phyloP scores from a whole-genome alignment of 1,140 invertebrate species.

The Cydia strobilella region DNA sequence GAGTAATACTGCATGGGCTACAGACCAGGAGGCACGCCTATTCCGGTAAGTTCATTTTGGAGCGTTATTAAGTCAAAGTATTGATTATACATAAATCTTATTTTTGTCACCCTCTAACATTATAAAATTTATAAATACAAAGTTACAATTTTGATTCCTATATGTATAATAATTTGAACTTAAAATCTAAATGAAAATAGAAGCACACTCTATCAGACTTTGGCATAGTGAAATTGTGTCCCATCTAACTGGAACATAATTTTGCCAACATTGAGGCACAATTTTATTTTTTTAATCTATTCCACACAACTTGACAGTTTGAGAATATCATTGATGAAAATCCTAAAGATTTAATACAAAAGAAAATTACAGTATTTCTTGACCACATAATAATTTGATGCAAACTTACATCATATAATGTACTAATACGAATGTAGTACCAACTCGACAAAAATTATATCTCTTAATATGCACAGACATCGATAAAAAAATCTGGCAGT shows the following conservation, averaged over 20 bases:
- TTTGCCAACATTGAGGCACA: conserved; percentile 43
- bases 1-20: neutral
- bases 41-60: neutral
- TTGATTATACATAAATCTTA: neutral
- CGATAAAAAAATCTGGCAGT: neutral
- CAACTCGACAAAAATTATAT: neutral
- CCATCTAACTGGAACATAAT: conserved; percentile 35
- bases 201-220: conserved; percentile 48
- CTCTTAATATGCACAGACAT: neutral
- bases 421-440: neutral
- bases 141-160: conserved; percentile 35
- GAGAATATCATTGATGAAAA: conserved; percentile 10
- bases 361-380: neutral
- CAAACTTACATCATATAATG: neutral
- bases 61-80: neutral
- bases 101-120: neutral
- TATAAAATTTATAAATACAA: conserved; percentile 36
- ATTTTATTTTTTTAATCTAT: conserved; percentile 24
- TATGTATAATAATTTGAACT: conserved; percentile 34
- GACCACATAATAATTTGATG: neutral
- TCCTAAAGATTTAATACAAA: neutral
- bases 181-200: conserved; percentile 41
- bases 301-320: conserved; percentile 11
- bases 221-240: conserved; percentile 39
- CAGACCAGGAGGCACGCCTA: too few relatives aligned